These are phyloP conservation scores for Cinara cedri DNA, from an alignment of 2,888 invertebrate species.

Conservation along the genomic window DNA sequence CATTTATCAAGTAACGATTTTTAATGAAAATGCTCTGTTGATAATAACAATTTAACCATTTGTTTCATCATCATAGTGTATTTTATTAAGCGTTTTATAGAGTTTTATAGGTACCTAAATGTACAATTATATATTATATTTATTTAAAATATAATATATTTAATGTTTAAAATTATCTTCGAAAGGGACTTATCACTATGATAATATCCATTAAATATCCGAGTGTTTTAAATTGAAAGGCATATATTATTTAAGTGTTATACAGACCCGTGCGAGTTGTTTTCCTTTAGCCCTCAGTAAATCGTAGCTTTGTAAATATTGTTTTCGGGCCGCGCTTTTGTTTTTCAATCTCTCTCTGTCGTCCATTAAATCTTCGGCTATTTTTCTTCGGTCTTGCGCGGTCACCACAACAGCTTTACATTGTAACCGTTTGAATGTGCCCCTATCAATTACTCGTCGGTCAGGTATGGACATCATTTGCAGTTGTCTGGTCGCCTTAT, in stretches of 20 bases:
- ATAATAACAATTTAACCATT: neutral
- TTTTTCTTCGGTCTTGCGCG: conserved; percentile 64
- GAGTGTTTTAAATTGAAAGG: no score
- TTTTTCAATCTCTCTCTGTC: conserved; percentile 65
- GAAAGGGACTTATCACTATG: no score
- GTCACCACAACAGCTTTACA: conserved; percentile 61
- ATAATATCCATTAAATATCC: neutral
- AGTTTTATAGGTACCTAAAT: no score
- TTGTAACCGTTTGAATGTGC: conserved; percentile 24
- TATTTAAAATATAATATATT: no score
- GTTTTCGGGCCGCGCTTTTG: conserved; percentile 69
- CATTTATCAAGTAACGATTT: conserved; percentile 44
- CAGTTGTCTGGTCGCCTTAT: neutral
- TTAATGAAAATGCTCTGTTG: neutral
- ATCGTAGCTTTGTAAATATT: conserved; percentile 64
- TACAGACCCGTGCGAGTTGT: conserved; percentile 59
- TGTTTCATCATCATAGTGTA: no score
- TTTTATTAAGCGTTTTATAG: no score
- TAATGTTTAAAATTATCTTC: no score
- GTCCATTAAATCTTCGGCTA: conserved; percentile 64
- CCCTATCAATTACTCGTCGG: conserved; percentile 32
- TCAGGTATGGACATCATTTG: neutral
- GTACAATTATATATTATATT: no score
- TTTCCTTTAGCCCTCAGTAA: conserved; percentile 56
- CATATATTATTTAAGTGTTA: neutral